phyloP scores from a whole-genome alignment of 2,797 vertebrate genomes.

The Trichosurus vulpecula region DNA sequence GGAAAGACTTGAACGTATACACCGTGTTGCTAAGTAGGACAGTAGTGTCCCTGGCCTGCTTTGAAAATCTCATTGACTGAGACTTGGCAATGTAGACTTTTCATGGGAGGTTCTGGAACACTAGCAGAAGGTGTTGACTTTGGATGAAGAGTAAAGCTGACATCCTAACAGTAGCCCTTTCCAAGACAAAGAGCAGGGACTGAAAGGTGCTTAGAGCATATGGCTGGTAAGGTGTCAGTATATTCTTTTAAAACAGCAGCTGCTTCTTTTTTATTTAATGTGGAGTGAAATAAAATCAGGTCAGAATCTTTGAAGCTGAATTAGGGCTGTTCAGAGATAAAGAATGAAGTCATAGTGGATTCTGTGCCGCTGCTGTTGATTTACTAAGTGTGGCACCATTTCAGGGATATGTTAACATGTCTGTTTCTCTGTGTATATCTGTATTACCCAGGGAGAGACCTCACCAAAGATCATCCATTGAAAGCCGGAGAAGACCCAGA shows the following conservation, averaged over 20 bases:
- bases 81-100: conserved; percentile 15
- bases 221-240: background rate
- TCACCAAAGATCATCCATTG: conserved; percentile 71
- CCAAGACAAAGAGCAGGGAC: background rate
- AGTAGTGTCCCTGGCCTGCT: conserved; percentile 4
- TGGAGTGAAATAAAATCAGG: conserved; percentile 8
- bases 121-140: conserved; percentile 13
- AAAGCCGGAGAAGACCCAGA: conserved; percentile 66
- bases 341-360: conserved; percentile 26
- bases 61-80: conserved; percentile 28
- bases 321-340: conserved; percentile 14
- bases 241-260: background rate
- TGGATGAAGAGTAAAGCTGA: background rate
- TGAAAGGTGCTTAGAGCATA: background rate
- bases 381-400: background rate
- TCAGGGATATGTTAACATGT: conserved; percentile 19
- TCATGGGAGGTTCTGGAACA: conserved; percentile 3
- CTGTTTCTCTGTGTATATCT: conserved; percentile 14
- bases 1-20: background rate
- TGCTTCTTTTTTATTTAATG: background rate
- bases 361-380: conserved; percentile 35
- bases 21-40: background rate
- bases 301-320: conserved; percentile 46
- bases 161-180: background rate
- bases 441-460: conserved; percentile 84